These are phyloP conservation scores for Neodontobutis hainanensis DNA, from an alignment of 2,113 vertebrate species.

Conservation along the genomic window DNA sequence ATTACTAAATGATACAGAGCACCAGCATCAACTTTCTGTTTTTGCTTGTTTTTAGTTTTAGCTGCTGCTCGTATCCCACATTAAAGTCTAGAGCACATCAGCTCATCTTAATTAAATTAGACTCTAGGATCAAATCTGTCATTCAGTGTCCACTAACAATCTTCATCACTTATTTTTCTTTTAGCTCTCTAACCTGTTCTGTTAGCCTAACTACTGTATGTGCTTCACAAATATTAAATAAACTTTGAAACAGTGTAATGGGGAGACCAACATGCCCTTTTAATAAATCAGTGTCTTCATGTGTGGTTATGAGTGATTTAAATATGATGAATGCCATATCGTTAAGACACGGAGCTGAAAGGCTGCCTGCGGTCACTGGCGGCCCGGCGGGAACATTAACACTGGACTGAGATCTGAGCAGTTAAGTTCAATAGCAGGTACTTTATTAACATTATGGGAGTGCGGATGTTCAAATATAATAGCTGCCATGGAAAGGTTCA, in stretches of 20 bases:
- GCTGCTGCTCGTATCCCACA: constrained; percentile 19
- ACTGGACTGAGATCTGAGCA: constrained; percentile 17
- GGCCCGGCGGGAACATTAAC: constrained; percentile 42
- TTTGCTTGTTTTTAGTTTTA: background rate
- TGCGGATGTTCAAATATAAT: constrained; percentile 41
- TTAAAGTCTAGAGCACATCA: background rate
- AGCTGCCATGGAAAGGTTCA: constrained; percentile 34
- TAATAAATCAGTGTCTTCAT: constrained; percentile 32
- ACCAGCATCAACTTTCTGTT: too few species aligned
- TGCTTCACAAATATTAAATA: background rate
- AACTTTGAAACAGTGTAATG: constrained; percentile 18
- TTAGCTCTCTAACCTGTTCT: background rate
- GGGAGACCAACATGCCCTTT: constrained; percentile 7
- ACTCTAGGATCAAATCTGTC: constrained; percentile 40
- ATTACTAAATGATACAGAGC: background rate
- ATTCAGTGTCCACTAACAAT: constrained; percentile 64
- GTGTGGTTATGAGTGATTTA: constrained; percentile 41
- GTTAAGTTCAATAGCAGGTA: constrained; percentile 37
- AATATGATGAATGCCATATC: constrained; percentile 47
- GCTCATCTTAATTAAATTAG: constrained; percentile 57
- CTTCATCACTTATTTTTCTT: constrained; percentile 48
- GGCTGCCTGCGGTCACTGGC: constrained; percentile 15
- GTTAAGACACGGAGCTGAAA: constrained; percentile 12
- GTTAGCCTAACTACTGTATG: background rate
- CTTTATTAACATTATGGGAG: constrained; percentile 50